phyloP scores from a whole-genome alignment of 2,888 invertebrate species.

The Lochmaea capreae region DNA sequence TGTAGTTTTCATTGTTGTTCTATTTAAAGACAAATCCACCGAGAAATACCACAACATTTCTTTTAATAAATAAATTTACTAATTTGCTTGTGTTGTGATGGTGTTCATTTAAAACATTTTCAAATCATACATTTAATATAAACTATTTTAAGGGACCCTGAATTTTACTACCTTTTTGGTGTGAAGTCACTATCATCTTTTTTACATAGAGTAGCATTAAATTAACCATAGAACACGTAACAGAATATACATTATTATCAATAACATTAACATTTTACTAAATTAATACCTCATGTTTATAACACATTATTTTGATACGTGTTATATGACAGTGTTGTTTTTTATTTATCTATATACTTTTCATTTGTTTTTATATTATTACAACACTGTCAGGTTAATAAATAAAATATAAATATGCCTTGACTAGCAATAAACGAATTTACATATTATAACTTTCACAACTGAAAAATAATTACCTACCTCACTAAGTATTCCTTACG shows the following conservation, averaged over 20 bases:
- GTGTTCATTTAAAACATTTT: too few relatives aligned
- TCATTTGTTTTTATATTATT: neutral
- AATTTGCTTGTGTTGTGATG: too few relatives aligned
- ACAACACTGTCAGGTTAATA: neutral
- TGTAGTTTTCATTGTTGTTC: too few relatives aligned
- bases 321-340: neutral
- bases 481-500: neutral
- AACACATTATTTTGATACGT: neutral
- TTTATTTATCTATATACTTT: constrained; percentile 7
- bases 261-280: neutral
- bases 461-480: constrained; percentile 9
- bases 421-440: neutral
- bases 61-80: too few relatives aligned
- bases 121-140: too few relatives aligned
- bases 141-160: too few relatives aligned
- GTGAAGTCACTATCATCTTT: too few relatives aligned
- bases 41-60: too few relatives aligned
- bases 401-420: constrained; percentile 6
- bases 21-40: too few relatives aligned
- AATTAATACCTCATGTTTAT: neutral
- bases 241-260: neutral
- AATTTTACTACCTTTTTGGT: too few relatives aligned
- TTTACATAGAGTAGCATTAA: too few relatives aligned
- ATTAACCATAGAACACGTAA: neutral
- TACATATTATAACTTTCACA: neutral